phyloP scores from a whole-genome alignment of 2,888 invertebrate species.

The Drosophila gaucha region DNA sequence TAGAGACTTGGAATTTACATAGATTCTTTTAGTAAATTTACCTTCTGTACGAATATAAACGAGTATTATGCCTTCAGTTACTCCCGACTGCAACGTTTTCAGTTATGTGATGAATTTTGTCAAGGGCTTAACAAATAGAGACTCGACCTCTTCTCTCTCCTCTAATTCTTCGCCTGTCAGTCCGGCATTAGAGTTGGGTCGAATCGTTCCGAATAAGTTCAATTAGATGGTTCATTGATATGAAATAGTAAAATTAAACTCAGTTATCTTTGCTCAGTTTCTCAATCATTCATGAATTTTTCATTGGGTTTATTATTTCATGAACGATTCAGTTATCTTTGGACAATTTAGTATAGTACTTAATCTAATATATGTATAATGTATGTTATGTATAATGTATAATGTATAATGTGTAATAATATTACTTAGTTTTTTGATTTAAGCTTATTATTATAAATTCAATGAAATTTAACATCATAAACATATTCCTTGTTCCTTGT shows the following conservation, averaged over 20 bases:
- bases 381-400: no score
- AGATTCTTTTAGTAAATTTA: neutral
- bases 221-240: neutral
- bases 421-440: no score
- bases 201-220: neutral
- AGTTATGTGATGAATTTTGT: slow-evolving; percentile 36
- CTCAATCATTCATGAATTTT: neutral
- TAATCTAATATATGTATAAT: no score
- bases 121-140: slow-evolving; percentile 13
- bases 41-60: neutral
- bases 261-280: neutral
- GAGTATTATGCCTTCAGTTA: neutral
- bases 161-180: slow-evolving; percentile 6
- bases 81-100: neutral
- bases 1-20: no score
- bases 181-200: slow-evolving; percentile 3
- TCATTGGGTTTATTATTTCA: neutral
- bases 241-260: neutral
- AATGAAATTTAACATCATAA: no score
- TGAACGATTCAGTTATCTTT: neutral
- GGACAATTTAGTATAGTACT: neutral
- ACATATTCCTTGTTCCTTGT: no score
- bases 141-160: neutral
- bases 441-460: no score
- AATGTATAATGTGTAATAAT: no score